Base-by-base conservation (phyloP, 2,888 invertebrate genomes). In the Ellobium chinense region DNA sequence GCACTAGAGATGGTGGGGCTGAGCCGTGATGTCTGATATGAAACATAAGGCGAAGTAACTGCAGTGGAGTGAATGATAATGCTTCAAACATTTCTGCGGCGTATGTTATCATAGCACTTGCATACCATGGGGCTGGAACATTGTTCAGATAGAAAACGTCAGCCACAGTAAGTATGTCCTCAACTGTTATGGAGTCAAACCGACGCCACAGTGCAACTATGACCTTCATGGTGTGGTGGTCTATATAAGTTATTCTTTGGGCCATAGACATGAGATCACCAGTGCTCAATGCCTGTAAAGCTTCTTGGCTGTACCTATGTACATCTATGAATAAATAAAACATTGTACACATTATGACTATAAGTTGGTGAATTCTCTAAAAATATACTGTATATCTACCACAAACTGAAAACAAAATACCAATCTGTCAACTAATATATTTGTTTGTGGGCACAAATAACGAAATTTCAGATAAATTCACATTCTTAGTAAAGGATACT, bases 31-130 rank as follows among this genome's bases (percentile, higher is more conserved):
- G 29, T 56, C 31, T 34, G 3, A 80, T 46, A 24, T 80, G 80
- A 66, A 80, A 74, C 24, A 62, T 37, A 14, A 74, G 36, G n/a
- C 80, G 80, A 21, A 68, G 39, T 54, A 80, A 12, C 60, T 80
- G 74, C 1, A 21, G 31, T 21, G 80, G 74, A n/a, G 66, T 80
- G 29, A 80, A 39, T 14, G 65, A 36, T n/a, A 46, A 39, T 1
- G 18, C 21, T 4, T 80, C 80, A 63, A 79, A 56, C 54, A 56
- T 68, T 39, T 80, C 80, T 24, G 65, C 31, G 12, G 60, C 0
- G 39, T 74, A 74, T 3, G 68, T 24, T 5, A 74, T n/a, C 73
- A 80, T 56, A n/a, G 73, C 73, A 63, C 66, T 66, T 2, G 24
- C 24, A 34, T 80, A 80, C 54, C 36, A 63, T 2, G 37, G 39